Conservation (phyloP, 2,797 vertebrate species). For the Labroides dimidiatus region DNA sequence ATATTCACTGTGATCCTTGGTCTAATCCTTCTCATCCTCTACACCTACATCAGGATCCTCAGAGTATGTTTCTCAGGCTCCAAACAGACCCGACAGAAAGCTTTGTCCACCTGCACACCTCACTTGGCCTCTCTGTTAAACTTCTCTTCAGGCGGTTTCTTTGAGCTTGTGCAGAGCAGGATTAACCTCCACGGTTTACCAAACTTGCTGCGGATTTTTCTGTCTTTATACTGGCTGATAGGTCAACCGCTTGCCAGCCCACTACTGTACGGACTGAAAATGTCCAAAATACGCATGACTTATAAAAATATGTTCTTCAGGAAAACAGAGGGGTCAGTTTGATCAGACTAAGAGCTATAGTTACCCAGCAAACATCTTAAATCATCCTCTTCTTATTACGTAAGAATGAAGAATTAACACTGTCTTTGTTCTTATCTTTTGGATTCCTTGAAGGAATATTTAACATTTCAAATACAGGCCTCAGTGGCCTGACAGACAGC, state of each 20-base stretch:
- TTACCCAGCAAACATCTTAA: too few relatives aligned
- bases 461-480: too few relatives aligned
- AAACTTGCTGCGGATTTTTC: constrained; percentile 6
- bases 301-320: not conserved
- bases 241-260: constrained; percentile 52
- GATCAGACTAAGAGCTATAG: too few relatives aligned
- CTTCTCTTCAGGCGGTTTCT: constrained; percentile 23
- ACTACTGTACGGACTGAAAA: constrained; percentile 51
- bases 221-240: constrained; percentile 65
- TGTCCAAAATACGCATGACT: constrained; percentile 24
- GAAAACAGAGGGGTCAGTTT: too few relatives aligned
- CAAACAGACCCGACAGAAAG: constrained; percentile 34
- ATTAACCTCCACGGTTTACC: constrained; percentile 25
- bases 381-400: too few relatives aligned
- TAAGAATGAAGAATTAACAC: too few relatives aligned
- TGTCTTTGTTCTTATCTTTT: too few relatives aligned
- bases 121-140: constrained; percentile 48
- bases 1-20: not conserved
- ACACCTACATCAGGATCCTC: constrained; percentile 16
- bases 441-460: too few relatives aligned
- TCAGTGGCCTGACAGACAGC: too few relatives aligned
- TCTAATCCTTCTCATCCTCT: not conserved
- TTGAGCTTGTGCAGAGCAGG: constrained; percentile 52
- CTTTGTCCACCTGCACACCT: constrained; percentile 51
- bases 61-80: constrained; percentile 5